Conservation (phyloP, 1,140 invertebrate species). For the Micrasema longulum region DNA sequence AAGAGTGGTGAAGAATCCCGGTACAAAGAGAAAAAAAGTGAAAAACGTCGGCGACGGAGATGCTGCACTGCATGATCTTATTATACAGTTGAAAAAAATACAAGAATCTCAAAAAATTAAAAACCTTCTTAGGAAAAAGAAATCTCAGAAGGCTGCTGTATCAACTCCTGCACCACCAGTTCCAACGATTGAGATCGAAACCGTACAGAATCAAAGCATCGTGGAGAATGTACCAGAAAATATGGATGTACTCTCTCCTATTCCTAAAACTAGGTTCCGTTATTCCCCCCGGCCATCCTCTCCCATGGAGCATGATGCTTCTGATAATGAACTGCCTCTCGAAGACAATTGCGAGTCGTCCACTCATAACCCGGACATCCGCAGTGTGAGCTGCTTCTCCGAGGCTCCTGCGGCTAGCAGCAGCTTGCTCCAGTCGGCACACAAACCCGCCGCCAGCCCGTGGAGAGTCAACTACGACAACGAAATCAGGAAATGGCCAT, state of each 20-base stretch:
- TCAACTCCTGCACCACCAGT: background rate
- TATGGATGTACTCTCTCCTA: conserved; percentile 4
- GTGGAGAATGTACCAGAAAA: background rate
- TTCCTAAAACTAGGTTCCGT: conserved; percentile 7
- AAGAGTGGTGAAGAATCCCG: conserved; percentile 14
- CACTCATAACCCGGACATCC: background rate
- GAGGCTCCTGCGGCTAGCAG: conserved; percentile 42
- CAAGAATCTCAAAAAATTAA: conserved; percentile 42
- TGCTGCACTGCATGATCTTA: conserved; percentile 38
- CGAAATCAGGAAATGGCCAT: conserved; percentile 48
- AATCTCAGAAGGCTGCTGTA: conserved; percentile 7
- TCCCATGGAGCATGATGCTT: conserved; percentile 14
- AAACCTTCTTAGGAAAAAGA: conserved; percentile 35
- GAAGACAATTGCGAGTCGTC: conserved; percentile 11
- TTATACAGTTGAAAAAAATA: conserved; percentile 51
- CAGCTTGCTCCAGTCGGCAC: conserved; percentile 26
- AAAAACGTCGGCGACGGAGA: conserved; percentile 11
- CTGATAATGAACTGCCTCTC: background rate
- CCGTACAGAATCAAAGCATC: background rate
- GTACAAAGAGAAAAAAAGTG: conserved; percentile 32
- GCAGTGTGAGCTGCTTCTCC: conserved; percentile 32
- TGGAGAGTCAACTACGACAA: conserved; percentile 48
- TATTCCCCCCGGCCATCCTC: conserved; percentile 25
- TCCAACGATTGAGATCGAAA: background rate
- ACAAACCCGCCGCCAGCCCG: conserved; percentile 44